phyloP scores from a whole-genome alignment of 2,113 vertebrate genomes.

The Turnix velox region DNA sequence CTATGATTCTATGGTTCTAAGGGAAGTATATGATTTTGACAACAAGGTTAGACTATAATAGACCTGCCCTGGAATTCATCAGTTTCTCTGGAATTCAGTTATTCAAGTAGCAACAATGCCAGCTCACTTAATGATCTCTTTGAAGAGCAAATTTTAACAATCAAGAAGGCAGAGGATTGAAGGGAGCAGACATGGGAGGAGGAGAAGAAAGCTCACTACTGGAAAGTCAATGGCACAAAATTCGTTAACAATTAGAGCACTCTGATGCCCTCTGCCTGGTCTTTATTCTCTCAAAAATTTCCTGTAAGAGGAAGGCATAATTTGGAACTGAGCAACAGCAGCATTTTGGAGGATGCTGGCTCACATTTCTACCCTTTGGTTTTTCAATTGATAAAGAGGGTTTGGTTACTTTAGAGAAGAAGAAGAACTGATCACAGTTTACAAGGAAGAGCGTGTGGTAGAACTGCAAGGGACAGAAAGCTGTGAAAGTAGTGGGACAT shows the following conservation, averaged over 20 bases:
- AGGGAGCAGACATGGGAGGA: background rate
- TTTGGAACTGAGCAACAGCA: background rate
- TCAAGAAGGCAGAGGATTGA: background rate
- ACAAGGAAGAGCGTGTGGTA: background rate
- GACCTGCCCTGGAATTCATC: background rate
- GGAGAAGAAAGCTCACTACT: background rate
- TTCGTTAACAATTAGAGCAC: accelerated
- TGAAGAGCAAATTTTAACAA: background rate
- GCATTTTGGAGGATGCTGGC: background rate
- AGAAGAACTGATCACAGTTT: background rate
- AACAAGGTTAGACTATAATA: background rate
- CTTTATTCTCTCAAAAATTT: background rate
- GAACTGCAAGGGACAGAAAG: background rate
- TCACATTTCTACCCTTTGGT: background rate
- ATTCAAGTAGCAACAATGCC: background rate
- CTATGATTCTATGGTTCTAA: no score
- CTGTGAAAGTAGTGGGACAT: background rate
- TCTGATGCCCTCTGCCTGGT: background rate
- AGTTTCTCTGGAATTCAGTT: background rate
- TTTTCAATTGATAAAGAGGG: background rate
- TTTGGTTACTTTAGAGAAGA: background rate
- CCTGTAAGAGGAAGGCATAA: background rate
- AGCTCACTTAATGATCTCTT: background rate
- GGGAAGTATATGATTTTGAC: background rate
- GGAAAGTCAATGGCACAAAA: background rate